Conservation (phyloP, 2,113 vertebrate species). For the Gracilinanus agilis region DNA sequence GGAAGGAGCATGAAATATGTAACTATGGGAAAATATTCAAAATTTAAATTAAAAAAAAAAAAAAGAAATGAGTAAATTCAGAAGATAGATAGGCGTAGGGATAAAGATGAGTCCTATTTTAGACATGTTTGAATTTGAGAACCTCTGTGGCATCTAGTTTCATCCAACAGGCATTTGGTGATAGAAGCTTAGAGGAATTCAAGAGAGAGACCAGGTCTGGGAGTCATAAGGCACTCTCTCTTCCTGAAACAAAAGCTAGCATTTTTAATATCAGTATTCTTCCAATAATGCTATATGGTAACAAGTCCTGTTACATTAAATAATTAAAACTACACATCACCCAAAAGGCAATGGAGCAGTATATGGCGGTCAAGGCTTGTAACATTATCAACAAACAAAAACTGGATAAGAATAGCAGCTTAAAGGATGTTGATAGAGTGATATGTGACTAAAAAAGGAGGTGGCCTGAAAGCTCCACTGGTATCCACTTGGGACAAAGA, state of each 20-base stretch:
- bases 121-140: background rate
- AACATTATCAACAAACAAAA: background rate
- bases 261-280: background rate
- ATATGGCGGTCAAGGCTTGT: background rate
- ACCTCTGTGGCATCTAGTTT: background rate
- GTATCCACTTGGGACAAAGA: background rate
- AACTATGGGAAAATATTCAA: no score
- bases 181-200: background rate
- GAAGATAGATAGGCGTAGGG: background rate
- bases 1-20: no score
- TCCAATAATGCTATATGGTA: background rate
- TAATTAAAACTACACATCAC: no score
- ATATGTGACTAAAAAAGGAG: background rate
- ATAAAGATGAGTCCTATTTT: background rate
- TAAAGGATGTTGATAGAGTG: background rate
- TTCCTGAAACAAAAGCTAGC: background rate
- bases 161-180: background rate
- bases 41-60: no score
- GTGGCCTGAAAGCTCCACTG: background rate
- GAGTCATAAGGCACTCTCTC: no score
- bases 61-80: background rate
- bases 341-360: no score
- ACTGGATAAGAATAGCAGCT: background rate
- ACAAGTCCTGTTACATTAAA: no score
- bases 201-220: background rate